Conservation (phyloP, 1,140 invertebrate species). For the Helicoverpa armigera region DNA sequence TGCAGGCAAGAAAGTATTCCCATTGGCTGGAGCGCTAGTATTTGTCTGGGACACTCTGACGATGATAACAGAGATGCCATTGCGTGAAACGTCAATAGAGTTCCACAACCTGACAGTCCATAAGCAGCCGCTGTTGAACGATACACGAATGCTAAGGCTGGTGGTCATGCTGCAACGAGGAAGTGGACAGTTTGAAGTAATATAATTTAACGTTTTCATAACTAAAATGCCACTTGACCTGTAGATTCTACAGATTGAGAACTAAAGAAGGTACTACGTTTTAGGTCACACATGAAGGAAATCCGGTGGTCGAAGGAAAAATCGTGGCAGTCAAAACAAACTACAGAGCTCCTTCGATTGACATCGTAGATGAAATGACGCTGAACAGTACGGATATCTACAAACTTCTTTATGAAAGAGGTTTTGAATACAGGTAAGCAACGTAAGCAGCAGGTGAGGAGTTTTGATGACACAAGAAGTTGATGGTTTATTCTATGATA, state of each 20-base stretch:
- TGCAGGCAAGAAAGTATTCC: neutral
- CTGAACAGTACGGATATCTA: neutral
- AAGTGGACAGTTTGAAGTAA: slow-evolving; percentile 4
- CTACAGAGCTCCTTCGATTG: neutral
- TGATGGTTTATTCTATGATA: too few species aligned
- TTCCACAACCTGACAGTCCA: neutral
- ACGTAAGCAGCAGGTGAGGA: too few species aligned
- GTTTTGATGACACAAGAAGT: too few species aligned
- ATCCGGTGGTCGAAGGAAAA: neutral
- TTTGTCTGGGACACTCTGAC: neutral
- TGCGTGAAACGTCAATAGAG: neutral
- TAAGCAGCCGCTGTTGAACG: neutral
- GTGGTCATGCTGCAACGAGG: neutral
- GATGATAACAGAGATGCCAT: neutral
- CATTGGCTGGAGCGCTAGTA: neutral
- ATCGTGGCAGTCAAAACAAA: neutral
- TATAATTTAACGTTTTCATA: neutral
- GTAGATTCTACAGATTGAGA: too few species aligned
- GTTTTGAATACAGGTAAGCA: neutral
- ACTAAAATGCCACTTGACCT: too few species aligned
- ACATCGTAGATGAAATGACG: neutral
- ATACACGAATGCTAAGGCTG: neutral
- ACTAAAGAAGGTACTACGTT: too few species aligned
- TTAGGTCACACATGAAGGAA: neutral
- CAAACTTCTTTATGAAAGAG: neutral